These are phyloP conservation scores for Chiridota heheva DNA, from an alignment of 35 echinoderm and acorn worm species.

Conservation along the genomic window DNA sequence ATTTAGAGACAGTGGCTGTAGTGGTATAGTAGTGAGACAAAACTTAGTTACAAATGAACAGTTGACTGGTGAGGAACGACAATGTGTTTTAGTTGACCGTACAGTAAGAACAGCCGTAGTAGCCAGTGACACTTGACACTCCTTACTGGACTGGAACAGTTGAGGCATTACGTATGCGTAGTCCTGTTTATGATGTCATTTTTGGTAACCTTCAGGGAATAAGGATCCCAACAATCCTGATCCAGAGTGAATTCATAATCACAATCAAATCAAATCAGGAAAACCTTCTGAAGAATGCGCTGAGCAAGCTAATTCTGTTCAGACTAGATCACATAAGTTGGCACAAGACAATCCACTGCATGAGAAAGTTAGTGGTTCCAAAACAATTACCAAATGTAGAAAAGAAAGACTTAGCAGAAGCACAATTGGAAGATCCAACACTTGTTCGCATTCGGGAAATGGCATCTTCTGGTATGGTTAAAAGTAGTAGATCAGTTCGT, in stretches of 20 bases:
- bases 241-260: neutral
- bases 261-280: neutral
- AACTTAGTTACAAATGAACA: constrained; percentile 30
- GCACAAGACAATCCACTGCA: neutral
- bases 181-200: constrained; percentile 72
- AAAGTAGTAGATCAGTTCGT: neutral
- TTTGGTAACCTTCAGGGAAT: constrained; percentile 54
- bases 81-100: constrained; percentile 49
- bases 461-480: neutral
- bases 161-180: constrained; percentile 42
- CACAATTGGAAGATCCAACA: neutral
- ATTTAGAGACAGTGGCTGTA: constrained; percentile 60
- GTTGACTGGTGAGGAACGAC: constrained; percentile 50
- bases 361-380: neutral
- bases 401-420: constrained; percentile 4
- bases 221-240: constrained; percentile 30
- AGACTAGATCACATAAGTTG: constrained; percentile 11
- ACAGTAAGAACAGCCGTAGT: constrained; percentile 19
- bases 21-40: constrained; percentile 34
- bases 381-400: neutral
- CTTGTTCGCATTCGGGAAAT: neutral
- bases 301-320: neutral
- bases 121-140: constrained; percentile 40
- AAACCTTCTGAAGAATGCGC: neutral
- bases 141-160: constrained; percentile 31